Conservation (phyloP, 2,888 invertebrate species). For the Chloroclysta siterata region DNA sequence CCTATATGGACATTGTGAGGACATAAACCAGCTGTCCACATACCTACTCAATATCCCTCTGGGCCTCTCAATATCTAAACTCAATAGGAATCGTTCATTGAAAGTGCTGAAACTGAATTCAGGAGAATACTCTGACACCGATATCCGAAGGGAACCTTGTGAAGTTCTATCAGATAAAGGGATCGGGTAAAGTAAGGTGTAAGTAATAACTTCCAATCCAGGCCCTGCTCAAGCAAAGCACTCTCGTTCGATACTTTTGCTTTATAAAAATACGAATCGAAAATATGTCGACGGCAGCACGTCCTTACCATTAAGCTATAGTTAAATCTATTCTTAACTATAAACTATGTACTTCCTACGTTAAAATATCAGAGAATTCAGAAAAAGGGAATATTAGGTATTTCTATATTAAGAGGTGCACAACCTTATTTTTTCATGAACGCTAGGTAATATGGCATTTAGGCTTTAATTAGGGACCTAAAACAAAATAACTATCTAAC, state of each 20-base stretch:
- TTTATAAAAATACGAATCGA: constrained; percentile 85
- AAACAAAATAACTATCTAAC: constrained; percentile 63
- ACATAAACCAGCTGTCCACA: constrained; percentile 44
- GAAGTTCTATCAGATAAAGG: constrained; percentile 8
- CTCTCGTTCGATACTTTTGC: constrained; percentile 83
- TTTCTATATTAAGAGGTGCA: constrained; percentile 83
- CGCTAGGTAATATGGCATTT: constrained; percentile 81
- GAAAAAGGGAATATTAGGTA: constrained; percentile 83
- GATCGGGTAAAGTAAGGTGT: constrained; percentile 42
- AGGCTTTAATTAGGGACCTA: constrained; percentile 72
- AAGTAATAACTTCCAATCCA: constrained; percentile 54
- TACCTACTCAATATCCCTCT: constrained; percentile 58
- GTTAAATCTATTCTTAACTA: constrained; percentile 79
- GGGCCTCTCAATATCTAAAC: constrained; percentile 69
- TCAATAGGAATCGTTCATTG: constrained; percentile 48
- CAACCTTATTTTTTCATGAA: constrained; percentile 85
- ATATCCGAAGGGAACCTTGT: constrained; percentile 29
- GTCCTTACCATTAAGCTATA: constrained; percentile 81
- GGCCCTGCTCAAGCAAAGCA: constrained; percentile 84
- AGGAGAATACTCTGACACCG: constrained; percentile 30
- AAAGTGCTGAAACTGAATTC: constrained; percentile 31
- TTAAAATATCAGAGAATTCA: constrained; percentile 85
- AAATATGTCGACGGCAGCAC: constrained; percentile 82
- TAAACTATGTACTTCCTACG: constrained; percentile 69
- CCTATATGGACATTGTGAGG: constrained; percentile 21